Base-by-base conservation (phyloP, 2,113 vertebrate species). In the Donacobius atricapilla region DNA sequence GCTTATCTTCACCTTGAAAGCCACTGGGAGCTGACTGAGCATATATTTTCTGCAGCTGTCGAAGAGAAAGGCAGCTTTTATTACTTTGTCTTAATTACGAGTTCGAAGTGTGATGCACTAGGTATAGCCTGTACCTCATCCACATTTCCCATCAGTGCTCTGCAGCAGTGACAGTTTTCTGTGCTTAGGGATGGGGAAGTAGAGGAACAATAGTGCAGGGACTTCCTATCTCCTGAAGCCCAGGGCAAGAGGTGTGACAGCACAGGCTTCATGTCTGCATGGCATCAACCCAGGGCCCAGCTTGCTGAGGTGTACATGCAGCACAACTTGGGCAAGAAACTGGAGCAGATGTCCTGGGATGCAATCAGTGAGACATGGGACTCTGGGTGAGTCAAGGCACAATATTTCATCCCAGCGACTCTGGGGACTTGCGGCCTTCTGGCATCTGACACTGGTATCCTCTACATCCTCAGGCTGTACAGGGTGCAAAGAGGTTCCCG, bases 211-310 rank as follows among this genome's bases (percentile, higher is more conserved):
- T 4, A 66, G 20, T 15, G 6, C 39, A 82, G 25, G 8, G 8
- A 45, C 5, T 20, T 45, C 9, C 18, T 56, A 3, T 51, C 7
- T 51, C 9, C 23, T 42, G 53, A 15, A 54, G 47, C 8, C 27
- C 44, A 23, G 30, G 48, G 30, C 7, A 60, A 33, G 33, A 57
- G 27, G 16, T 48, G 30, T n/a, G 82, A 25, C 27, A 47, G 28
- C 1, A 2, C 50, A 40, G 45, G 8, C 33, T 69, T 27, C 31
- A 31, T 0, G 0, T 40, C 54, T 78, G n/a, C 22, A 35, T 4
- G 17, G 18, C 51, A n/a, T 31, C 44, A 64, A 2, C 25, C n/a
- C 25, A 16, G 42, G 37, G 25, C 48, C 12, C 28, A 48, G 27
- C 40, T 51, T 42, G 14, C 19, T 40, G 37, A 50, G 10, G 9